A percentile compares a stretch with the other conserved stretches of the same genome.
These are phyloP conservation scores for Avahi laniger DNA, from an alignment of 2,797 vertebrate genomes.

Conservation along the genomic window DNA sequence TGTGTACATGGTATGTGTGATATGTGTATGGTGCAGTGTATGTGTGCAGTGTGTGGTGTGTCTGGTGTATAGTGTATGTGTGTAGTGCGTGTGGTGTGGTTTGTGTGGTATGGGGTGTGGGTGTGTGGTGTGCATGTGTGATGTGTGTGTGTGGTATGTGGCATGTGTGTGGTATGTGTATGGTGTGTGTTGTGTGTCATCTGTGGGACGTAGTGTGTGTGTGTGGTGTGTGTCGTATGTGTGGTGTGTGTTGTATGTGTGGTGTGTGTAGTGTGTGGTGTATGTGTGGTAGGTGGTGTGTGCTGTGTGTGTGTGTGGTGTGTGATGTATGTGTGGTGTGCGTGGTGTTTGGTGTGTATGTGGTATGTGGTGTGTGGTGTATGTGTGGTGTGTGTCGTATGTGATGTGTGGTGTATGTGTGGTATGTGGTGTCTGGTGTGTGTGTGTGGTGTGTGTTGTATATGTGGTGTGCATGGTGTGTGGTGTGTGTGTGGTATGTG, in stretches of 20 bases:
- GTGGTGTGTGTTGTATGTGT: not conserved
- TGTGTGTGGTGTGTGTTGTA: not conserved
- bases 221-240: not conserved
- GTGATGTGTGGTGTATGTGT: not conserved
- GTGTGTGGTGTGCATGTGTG: not conserved
- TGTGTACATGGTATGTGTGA: not conserved
- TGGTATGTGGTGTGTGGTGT: not conserved
- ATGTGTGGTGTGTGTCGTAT: too few relatives aligned
- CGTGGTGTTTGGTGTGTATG: not conserved
- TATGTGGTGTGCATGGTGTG: not conserved
- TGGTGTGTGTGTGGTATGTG: not conserved
- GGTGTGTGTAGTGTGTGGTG: not conserved
- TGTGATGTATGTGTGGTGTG: not conserved
- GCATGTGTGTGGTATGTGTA: not conserved
- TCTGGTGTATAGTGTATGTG: not conserved
- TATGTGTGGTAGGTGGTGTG: not conserved
- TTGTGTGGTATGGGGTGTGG: not conserved
- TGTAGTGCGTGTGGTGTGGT: not conserved
- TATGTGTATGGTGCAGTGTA: not conserved
- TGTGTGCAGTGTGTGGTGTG: not conserved
- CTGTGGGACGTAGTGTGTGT: too few relatives aligned
- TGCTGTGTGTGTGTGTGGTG: too few relatives aligned
- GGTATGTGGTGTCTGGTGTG: too few relatives aligned
- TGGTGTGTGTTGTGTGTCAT: too few relatives aligned
- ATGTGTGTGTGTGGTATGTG: not conserved